These are phyloP conservation scores for Eublepharis macularius DNA, from an alignment of 2,113 vertebrate genomes.

Conservation along the genomic window DNA sequence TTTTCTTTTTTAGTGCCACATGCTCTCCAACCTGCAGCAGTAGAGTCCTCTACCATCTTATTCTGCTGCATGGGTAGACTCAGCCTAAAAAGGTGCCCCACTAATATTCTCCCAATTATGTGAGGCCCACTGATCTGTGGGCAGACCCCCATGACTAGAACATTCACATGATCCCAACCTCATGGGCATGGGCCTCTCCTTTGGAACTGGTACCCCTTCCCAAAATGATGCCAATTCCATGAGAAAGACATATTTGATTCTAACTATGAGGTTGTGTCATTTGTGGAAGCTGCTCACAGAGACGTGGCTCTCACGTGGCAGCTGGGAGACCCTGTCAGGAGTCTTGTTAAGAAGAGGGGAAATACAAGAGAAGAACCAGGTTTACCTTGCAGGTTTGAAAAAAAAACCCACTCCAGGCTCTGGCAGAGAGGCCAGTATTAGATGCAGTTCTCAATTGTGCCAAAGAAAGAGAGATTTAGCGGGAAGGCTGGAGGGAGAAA, in stretches of 20 bases:
- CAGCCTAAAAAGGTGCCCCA: too few species aligned
- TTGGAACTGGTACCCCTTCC: background rate
- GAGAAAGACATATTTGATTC: background rate
- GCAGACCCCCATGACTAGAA: background rate
- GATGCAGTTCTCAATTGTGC: conserved; percentile 89
- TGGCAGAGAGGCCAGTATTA: conserved; percentile 75
- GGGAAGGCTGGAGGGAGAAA: conserved; percentile 78
- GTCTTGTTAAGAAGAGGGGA: background rate
- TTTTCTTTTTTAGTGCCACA: background rate
- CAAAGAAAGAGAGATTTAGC: conserved; percentile 87
- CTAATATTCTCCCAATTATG: too few species aligned
- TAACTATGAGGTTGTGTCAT: background rate
- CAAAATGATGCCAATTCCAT: background rate
- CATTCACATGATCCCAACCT: background rate
- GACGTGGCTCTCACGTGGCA: background rate
- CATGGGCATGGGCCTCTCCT: background rate
- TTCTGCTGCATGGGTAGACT: too few species aligned
- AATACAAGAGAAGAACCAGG: background rate
- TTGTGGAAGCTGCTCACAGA: background rate
- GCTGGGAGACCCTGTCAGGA: background rate
- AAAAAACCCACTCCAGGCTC: conserved; percentile 53
- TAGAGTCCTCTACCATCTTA: background rate
- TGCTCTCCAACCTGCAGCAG: background rate
- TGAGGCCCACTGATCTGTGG: background rate
- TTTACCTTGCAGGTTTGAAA: conserved; percentile 68